These are phyloP conservation scores for Iselma pallidipennis DNA, from an alignment of 2,888 invertebrate genomes.

Conservation along the genomic window DNA sequence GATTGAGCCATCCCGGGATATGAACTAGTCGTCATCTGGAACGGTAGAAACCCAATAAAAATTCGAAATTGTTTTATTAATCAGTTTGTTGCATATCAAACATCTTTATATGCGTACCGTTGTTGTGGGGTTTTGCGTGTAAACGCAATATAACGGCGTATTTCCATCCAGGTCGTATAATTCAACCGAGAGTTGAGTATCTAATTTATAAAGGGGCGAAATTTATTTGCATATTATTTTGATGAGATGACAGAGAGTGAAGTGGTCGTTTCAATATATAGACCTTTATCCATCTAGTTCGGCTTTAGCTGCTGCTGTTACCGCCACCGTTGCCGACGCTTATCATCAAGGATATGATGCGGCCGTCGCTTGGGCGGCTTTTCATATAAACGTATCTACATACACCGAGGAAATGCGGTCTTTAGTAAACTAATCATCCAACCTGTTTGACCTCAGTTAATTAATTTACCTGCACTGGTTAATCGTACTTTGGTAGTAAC, in stretches of 20 bases:
- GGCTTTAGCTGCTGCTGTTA: neutral
- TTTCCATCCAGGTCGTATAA: neutral
- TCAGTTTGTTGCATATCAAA: no score
- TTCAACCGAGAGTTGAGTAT: constrained; percentile 21
- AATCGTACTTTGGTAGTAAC: constrained; percentile 34
- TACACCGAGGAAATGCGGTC: constrained; percentile 50
- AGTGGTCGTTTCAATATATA: neutral
- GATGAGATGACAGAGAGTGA: constrained; percentile 14
- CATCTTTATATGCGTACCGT: no score
- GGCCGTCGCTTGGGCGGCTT: constrained; percentile 30
- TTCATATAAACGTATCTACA: neutral
- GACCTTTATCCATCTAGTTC: neutral
- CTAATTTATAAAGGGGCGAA: constrained; percentile 17
- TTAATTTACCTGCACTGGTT: constrained; percentile 51
- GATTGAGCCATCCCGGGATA: constrained; percentile 94
- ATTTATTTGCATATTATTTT: constrained; percentile 36
- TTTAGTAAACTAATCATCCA: constrained; percentile 54
- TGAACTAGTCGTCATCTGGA: constrained; percentile 89
- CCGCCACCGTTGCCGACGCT: constrained; percentile 14
- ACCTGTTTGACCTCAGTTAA: constrained; percentile 57
- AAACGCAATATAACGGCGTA: neutral
- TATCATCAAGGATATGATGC: constrained; percentile 29
- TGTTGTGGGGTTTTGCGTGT: no score
- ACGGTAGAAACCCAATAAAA: constrained; percentile 49
- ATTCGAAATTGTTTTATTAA: neutral